These are phyloP conservation scores for Proteles cristata DNA, from an alignment of 2,113 vertebrate species.

Conservation along the genomic window DNA sequence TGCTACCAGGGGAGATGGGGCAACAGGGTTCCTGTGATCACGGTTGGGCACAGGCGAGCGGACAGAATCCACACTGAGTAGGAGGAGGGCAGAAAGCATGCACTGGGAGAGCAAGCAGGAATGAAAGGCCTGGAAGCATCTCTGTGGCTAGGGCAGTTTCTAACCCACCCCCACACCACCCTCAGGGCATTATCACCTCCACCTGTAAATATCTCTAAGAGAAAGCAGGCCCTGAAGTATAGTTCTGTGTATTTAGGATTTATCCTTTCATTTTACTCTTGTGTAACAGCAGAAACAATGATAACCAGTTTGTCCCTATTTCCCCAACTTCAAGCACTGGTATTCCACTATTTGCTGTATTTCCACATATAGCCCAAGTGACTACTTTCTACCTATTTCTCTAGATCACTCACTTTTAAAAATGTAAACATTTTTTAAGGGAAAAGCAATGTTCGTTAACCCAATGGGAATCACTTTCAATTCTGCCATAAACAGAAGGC, in stretches of 20 bases:
- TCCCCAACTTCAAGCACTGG: neutral
- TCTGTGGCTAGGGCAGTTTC: neutral
- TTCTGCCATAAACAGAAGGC: neutral
- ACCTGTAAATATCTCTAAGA: neutral
- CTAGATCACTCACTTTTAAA: neutral
- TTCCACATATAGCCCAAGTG: neutral
- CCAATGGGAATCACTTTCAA: neutral
- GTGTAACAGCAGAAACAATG: neutral
- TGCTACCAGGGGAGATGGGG: neutral
- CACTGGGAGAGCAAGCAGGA: neutral
- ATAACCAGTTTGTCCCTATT: neutral
- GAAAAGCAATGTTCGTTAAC: neutral
- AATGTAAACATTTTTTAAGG: neutral
- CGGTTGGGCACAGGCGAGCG: neutral
- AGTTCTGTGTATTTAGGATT: neutral
- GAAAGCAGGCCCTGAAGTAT: neutral
- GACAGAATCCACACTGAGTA: neutral
- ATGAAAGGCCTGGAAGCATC: neutral
- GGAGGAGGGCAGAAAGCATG: neutral
- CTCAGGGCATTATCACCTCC: neutral
- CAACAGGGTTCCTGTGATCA: neutral
- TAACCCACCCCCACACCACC: neutral
- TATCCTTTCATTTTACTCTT: neutral
- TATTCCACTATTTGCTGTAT: neutral
- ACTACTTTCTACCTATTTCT: neutral